Evolutionary conservation across 2,888 invertebrate species (phyloP).

Genomic region (Dynastes maya): DNA sequence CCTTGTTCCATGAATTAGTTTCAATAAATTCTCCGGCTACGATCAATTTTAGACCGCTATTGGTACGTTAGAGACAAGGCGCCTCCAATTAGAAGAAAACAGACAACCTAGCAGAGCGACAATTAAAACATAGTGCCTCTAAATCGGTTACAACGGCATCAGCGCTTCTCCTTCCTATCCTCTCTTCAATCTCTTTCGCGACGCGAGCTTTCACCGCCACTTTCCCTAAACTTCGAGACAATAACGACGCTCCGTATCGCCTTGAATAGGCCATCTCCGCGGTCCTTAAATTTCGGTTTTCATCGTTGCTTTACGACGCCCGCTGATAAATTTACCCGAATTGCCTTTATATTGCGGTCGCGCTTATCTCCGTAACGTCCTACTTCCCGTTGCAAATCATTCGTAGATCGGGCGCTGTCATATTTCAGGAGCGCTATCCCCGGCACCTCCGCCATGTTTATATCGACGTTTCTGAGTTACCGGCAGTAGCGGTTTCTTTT

Average conservation of each 20-base stretch:
- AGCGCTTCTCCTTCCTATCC: too few species aligned
- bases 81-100: too few species aligned
- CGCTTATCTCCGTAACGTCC: constrained; percentile 35
- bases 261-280: constrained; percentile 29
- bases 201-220: background rate
- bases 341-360: constrained; percentile 47
- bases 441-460: constrained; percentile 16
- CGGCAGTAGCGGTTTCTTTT: too few species aligned
- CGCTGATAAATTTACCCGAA: constrained; percentile 48
- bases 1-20: too few species aligned
- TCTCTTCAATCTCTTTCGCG: constrained; percentile 1
- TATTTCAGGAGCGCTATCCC: constrained; percentile 32
- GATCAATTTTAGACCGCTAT: too few species aligned
- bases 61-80: too few species aligned
- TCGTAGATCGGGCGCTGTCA: constrained; percentile 35
- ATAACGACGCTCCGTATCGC: constrained; percentile 29
- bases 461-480: constrained; percentile 7
- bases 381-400: constrained; percentile 39
- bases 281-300: constrained; percentile 35
- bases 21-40: too few species aligned
- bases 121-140: too few species aligned
- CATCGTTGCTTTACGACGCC: constrained; percentile 30
- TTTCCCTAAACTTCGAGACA: constrained; percentile 13
- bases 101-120: too few species aligned
- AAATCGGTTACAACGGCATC: too few species aligned